Evolutionary conservation across 2,888 invertebrate genomes (phyloP), one percentile per base, ranked within the genome.

Genomic region (Oscheius onirici): DNA sequence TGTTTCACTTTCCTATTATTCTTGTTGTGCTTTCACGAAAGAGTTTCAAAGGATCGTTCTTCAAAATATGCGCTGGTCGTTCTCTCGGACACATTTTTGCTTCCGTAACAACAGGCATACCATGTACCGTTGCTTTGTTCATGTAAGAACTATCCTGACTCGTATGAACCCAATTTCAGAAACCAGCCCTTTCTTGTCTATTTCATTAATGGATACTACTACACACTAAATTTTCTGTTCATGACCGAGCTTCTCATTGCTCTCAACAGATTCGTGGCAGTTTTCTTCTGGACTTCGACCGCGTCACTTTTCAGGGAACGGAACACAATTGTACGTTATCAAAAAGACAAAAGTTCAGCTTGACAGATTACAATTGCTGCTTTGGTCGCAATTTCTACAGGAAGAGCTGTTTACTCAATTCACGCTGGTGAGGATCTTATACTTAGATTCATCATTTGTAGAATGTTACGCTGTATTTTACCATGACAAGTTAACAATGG

Each of bases 151-250:
- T 26, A 15, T 17, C n/a, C 20, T 11, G 41, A 55, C 55, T 52
- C 34, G 8, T 34, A 0, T 46, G 17, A 3, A 13, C 17, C 17
- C 15, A 46, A 46, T 49, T 63, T 26, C 20, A 63, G 63, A 15
- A 63, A 63, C 17, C 13, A 11, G 13, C 24, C 22, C 13, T 63
- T 63, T 28, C 28, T 63, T 8, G 15, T 26, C n/a, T 28, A 26
- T 49, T 63, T 63, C 11, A 63, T 63, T 17, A 63, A 63, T 26
- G 63, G 63, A 26, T 63, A 63, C 26, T 63, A 63, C 26, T 63
- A 46, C 20, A 24, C 26, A 20, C 26, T 63, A 1, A 63, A 24
- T 26, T 63, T 63, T 49, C 20, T 63, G 10, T 63, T 63, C 20
- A 3, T 46, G 28, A 46, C 63, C n/a, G 63, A 63, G 24, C 51